A percentile compares a stretch with the other conserved stretches of the same genome.
phyloP scores from a whole-genome alignment of 2,113 vertebrate genomes.

The Stegastes partitus region DNA sequence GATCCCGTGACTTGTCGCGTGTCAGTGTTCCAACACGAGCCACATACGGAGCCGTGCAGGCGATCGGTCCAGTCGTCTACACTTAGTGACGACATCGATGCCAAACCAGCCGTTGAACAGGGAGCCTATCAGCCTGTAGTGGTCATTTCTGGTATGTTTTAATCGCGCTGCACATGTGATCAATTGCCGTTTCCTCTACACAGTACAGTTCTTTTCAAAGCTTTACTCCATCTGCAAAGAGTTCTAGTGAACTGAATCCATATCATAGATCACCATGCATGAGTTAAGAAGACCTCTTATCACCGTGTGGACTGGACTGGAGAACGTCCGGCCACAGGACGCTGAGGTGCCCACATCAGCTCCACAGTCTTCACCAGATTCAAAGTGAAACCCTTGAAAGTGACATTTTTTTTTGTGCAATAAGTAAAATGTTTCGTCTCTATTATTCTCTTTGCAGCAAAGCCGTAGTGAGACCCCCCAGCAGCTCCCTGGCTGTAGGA shows the following conservation, averaged over 20 bases:
- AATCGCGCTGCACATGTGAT: constrained; percentile 44
- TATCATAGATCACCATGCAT: constrained; percentile 13
- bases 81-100: constrained; percentile 20
- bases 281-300: neutral
- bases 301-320: neutral
- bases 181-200: constrained; percentile 21
- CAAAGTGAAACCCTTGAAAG: constrained; percentile 16
- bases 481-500: constrained; percentile 52
- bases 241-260: neutral
- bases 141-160: constrained; percentile 1
- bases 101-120: constrained; percentile 18
- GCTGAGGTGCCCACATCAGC: neutral
- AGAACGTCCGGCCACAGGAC: neutral
- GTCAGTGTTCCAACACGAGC: constrained; percentile 26
- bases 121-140: constrained; percentile 6
- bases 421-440: constrained; percentile 56
- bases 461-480: constrained; percentile 13
- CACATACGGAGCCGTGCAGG: constrained; percentile 7
- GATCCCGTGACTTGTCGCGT: constrained; percentile 42
- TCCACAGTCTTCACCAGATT: constrained; percentile 2
- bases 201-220: constrained; percentile 8
- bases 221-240: constrained; percentile 30
- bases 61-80: constrained; percentile 9
- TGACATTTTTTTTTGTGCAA: constrained; percentile 70
- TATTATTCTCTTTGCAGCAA: constrained; percentile 29